Percentiles rank a stretch among this genome's conserved stretches.
These are phyloP conservation scores for Hyalella azteca DNA, from an alignment of 2,888 invertebrate species.

Conservation along the genomic window DNA sequence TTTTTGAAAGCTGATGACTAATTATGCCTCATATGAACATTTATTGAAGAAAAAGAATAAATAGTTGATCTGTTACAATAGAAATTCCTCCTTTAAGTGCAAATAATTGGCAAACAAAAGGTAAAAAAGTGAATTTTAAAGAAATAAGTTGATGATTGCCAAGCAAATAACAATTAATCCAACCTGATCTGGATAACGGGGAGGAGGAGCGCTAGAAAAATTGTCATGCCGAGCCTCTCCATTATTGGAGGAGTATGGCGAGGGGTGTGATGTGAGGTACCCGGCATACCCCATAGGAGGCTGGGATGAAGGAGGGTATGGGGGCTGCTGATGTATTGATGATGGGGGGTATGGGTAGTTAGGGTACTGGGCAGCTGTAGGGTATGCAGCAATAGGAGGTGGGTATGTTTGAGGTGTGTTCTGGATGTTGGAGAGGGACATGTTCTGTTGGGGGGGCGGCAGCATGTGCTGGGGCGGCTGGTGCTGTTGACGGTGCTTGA, in stretches of 20 bases:
- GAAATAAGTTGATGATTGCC: too few relatives aligned
- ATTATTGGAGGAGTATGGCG: not conserved
- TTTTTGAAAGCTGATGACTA: too few relatives aligned
- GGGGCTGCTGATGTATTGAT: not conserved
- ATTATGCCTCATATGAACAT: too few relatives aligned
- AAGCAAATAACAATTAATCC: too few relatives aligned
- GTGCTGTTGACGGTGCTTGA: conserved; percentile 61
- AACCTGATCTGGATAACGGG: conserved; percentile 16
- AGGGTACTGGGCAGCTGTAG: conserved; percentile 33
- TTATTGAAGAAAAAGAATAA: too few relatives aligned
- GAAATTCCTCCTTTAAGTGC: too few relatives aligned
- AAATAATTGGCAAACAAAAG: too few relatives aligned
- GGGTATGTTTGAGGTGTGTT: conserved; percentile 30
- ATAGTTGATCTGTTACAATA: too few relatives aligned
- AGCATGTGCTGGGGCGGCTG: conserved; percentile 59
- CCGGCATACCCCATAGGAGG: not conserved
- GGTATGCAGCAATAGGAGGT: conserved; percentile 43
- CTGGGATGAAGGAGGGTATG: conserved; percentile 3
- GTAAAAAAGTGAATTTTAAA: too few relatives aligned
- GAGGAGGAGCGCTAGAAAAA: not conserved
- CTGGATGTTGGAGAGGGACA: conserved; percentile 24
- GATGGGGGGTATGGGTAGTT: conserved; percentile 33
- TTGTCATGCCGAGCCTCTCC: not conserved
- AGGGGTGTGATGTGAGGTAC: not conserved
- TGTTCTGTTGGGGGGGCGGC: conserved; percentile 36